Evolutionary conservation across 2,888 invertebrate genomes (phyloP).

Genomic region (Latrodectus hesperus): DNA sequence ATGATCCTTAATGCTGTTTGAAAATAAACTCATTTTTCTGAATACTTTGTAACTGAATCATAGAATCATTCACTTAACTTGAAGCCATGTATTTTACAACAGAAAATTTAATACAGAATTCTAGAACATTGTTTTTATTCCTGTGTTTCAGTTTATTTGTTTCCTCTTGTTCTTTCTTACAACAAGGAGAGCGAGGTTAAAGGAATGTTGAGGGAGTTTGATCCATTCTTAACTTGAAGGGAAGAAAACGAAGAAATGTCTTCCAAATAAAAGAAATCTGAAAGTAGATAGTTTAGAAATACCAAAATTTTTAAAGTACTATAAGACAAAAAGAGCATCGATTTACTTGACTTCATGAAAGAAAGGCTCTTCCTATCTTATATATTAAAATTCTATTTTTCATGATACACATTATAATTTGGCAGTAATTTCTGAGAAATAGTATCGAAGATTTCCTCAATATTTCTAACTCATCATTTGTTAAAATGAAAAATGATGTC

Average conservation of each 20-base stretch:
- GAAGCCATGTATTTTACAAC: background rate
- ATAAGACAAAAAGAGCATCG: conserved; percentile 3
- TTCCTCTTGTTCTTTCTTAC: background rate
- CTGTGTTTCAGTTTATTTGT: background rate
- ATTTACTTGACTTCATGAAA: conserved; percentile 26
- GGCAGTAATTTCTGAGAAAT: background rate
- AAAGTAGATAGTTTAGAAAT: conserved; percentile 19
- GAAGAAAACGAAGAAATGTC: conserved; percentile 6
- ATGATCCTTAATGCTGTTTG: too few relatives aligned
- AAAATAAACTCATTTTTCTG: too few relatives aligned
- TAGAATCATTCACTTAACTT: too few relatives aligned
- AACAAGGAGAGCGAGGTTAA: background rate
- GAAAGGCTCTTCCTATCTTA: background rate
- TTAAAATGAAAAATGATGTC: too few relatives aligned
- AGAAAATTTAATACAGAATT: background rate
- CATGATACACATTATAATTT: background rate
- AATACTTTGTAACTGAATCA: too few relatives aligned
- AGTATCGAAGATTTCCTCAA: background rate
- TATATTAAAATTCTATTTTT: background rate
- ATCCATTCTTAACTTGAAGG: conserved; percentile 24
- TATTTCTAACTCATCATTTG: too few relatives aligned
- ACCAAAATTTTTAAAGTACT: conserved; percentile 24
- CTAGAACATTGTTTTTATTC: background rate
- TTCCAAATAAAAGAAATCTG: conserved; percentile 19
- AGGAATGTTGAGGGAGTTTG: conserved; percentile 9